Percentiles rank a stretch among this genome's conserved stretches.
These are phyloP conservation scores for Poeciliopsis prolifica DNA, from an alignment of 2,113 vertebrate genomes.

Conservation along the genomic window DNA sequence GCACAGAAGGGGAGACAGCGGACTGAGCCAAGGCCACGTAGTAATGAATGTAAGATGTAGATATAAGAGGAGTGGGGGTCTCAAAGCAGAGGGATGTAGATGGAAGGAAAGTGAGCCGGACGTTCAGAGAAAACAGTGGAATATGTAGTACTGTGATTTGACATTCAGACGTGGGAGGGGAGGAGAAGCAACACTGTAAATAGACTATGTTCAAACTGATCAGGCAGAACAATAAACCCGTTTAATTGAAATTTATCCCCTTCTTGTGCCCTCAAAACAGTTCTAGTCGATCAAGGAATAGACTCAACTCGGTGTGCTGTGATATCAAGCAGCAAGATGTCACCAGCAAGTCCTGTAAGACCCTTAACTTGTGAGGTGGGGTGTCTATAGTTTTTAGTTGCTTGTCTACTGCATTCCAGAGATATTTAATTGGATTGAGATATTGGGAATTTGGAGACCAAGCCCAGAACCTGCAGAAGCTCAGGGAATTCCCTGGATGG, in stretches of 20 bases:
- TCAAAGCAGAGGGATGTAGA: constrained; percentile 35
- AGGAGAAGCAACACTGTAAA: not conserved
- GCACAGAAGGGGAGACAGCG: constrained; percentile 79
- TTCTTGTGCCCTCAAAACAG: not conserved
- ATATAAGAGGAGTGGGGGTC: constrained; percentile 49
- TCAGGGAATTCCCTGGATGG: no score
- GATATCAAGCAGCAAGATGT: not conserved
- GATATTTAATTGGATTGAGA: no score
- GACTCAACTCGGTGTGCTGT: not conserved
- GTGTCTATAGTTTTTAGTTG: no score
- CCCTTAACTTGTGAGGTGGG: no score
- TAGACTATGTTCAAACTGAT: not conserved
- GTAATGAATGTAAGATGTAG: constrained; percentile 82
- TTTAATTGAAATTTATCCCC: not conserved
- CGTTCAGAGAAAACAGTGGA: constrained; percentile 23
- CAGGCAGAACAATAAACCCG: not conserved
- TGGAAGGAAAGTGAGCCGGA: constrained; percentile 47
- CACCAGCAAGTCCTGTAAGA: not conserved
- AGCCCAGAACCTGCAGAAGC: no score
- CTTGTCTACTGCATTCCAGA: no score
- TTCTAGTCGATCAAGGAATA: not conserved
- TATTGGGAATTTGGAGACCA: no score
- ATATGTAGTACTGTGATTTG: constrained; percentile 23
- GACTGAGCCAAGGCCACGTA: constrained; percentile 79
- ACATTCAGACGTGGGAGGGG: constrained; percentile 9